Percentiles rank a stretch among this genome's conserved stretches.
phyloP scores from a whole-genome alignment of 2,113 vertebrate genomes.

The Pomatostomus ruficeps region DNA sequence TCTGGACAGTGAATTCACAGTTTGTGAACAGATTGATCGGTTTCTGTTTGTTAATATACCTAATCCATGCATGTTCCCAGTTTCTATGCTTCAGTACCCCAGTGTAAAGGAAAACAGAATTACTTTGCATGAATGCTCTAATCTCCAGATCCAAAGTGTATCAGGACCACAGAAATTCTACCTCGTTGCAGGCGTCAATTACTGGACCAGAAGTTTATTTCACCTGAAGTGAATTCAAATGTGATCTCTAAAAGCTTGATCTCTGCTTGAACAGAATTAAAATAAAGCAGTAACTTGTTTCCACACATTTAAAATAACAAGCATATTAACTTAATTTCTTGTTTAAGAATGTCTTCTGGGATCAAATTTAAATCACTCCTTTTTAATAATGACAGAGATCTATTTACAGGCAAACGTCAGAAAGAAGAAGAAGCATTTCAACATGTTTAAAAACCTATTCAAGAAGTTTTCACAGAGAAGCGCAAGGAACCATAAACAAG shows the following conservation, averaged over 20 bases:
- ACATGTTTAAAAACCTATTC: slow-evolving; percentile 15
- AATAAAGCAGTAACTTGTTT: background rate
- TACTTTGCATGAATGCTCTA: slow-evolving; percentile 48
- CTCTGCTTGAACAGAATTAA: background rate
- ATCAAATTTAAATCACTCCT: background rate
- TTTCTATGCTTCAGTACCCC: background rate
- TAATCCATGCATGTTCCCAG: background rate
- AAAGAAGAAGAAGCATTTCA: background rate
- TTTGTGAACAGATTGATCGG: slow-evolving; percentile 17
- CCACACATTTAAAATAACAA: background rate
- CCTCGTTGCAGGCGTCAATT: background rate
- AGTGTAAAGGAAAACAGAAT: slow-evolving; percentile 37
- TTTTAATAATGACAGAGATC: background rate
- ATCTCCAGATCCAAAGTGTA: background rate
- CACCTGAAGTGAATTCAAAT: background rate
- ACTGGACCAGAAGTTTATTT: background rate
- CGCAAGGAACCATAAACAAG: slow-evolving; percentile 1
- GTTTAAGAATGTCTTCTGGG: background rate
- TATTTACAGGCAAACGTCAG: background rate
- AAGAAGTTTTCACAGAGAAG: slow-evolving; percentile 33
- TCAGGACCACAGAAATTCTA: background rate
- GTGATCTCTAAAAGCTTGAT: background rate
- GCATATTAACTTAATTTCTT: background rate
- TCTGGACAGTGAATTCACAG: slow-evolving; percentile 2
- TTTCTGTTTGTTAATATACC: slow-evolving; percentile 19